phyloP scores from a whole-genome alignment of 1,140 invertebrate species.

The Pararge aegeria region DNA sequence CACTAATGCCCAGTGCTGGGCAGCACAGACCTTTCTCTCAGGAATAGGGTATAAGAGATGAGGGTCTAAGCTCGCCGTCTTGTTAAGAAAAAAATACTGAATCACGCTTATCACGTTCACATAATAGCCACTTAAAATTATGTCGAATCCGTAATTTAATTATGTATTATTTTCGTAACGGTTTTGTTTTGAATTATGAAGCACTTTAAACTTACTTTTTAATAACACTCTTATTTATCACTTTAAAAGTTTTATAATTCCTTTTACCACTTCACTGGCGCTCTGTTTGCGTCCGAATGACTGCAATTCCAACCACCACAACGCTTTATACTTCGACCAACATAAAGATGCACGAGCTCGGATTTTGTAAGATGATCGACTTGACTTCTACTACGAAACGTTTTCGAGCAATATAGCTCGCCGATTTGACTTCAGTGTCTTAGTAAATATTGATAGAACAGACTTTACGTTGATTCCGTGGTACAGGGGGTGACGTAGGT shows the following conservation, averaged over 20 bases:
- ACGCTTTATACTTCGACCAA: constrained; percentile 74
- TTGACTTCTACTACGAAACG: constrained; percentile 57
- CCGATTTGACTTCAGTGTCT: constrained; percentile 20
- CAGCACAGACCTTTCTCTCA: too few relatives aligned
- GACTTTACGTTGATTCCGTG: constrained; percentile 27
- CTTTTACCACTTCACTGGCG: constrained; percentile 63
- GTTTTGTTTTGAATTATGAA: constrained; percentile 18
- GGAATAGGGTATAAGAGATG: too few relatives aligned
- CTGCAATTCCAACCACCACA: constrained; percentile 60
- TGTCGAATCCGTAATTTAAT: not conserved
- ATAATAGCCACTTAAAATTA: not conserved
- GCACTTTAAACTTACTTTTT: constrained; percentile 61
- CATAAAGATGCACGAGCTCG: constrained; percentile 64
- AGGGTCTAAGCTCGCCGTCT: too few relatives aligned
- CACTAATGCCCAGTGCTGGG: too few relatives aligned
- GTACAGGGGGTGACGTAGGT: constrained; percentile 59
- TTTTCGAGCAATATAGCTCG: constrained; percentile 16
- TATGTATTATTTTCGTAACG: not conserved
- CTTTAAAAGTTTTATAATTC: constrained; percentile 43
- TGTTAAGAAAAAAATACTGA: too few relatives aligned
- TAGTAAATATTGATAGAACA: constrained; percentile 12
- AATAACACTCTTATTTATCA: constrained; percentile 56
- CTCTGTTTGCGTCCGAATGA: constrained; percentile 71
- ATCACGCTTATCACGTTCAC: not conserved
- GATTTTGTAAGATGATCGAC: constrained; percentile 74